phyloP scores from a whole-genome alignment of 1,140 invertebrate genomes.

The Drosophila sp. region DNA sequence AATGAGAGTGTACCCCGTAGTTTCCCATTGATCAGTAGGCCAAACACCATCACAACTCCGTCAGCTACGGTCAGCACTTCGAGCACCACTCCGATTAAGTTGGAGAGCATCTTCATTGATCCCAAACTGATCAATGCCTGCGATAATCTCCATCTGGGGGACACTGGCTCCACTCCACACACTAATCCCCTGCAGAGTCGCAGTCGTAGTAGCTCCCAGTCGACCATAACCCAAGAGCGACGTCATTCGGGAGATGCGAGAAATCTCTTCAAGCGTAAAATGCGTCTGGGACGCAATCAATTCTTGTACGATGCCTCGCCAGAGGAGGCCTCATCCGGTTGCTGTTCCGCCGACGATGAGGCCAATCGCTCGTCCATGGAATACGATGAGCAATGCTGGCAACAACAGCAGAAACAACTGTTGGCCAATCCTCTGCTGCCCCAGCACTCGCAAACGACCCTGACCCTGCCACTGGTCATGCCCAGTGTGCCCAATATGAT shows the following conservation, averaged over 20 bases:
- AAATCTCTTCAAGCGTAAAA: conserved; percentile 77
- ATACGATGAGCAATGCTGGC: conserved; percentile 70
- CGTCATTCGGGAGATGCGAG: conserved; percentile 69
- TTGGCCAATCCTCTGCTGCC: conserved; percentile 51
- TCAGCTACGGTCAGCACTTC: conserved; percentile 13
- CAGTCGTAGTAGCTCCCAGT: conserved; percentile 67
- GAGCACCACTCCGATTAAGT: conserved; percentile 47
- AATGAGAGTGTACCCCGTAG: conserved; percentile 48
- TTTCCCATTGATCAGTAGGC: conserved; percentile 48
- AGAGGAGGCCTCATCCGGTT: conserved; percentile 60
- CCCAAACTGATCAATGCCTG: conserved; percentile 80
- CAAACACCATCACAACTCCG: conserved; percentile 36
- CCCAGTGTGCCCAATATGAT: conserved; percentile 47
- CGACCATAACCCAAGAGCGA: conserved; percentile 58
- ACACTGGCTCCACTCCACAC: conserved; percentile 55
- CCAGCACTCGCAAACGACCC: background rate
- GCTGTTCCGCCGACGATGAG: conserved; percentile 75
- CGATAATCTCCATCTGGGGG: conserved; percentile 76
- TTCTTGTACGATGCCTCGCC: conserved; percentile 80
- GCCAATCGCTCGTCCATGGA: conserved; percentile 71
- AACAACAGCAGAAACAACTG: conserved; percentile 67
- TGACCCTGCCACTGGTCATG: conserved; percentile 15
- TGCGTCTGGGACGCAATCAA: conserved; percentile 80
- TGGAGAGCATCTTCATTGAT: conserved; percentile 76
- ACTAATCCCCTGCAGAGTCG: conserved; percentile 40